Percentiles rank a stretch among this genome's conserved stretches.
Conservation (phyloP, 2,888 invertebrate genomes). For the Drosophila eohydei region DNA sequence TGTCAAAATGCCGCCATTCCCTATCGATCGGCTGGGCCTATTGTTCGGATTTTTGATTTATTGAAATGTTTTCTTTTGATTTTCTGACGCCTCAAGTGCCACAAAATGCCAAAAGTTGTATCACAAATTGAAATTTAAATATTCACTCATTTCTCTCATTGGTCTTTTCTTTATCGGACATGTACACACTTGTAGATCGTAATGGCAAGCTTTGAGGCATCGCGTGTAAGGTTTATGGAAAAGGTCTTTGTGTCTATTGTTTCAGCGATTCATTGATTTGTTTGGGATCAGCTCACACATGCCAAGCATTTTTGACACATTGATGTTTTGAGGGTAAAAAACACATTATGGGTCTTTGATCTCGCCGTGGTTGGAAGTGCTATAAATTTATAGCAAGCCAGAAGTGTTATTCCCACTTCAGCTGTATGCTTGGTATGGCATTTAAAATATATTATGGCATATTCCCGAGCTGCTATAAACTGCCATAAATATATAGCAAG, state of each 20-base stretch:
- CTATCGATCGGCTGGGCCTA: constrained; percentile 33
- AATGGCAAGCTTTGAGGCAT: constrained; percentile 20
- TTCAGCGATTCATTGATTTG: constrained; percentile 52
- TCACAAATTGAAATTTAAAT: constrained; percentile 32
- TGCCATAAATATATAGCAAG: constrained; percentile 11
- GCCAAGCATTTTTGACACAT: constrained; percentile 58
- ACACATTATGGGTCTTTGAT: constrained; percentile 64
- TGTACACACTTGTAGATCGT: constrained; percentile 42
- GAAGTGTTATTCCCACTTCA: constrained; percentile 2
- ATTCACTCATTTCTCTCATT: constrained; percentile 40
- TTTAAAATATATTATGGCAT: neutral
- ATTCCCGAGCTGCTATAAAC: neutral
- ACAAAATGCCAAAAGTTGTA: constrained; percentile 24
- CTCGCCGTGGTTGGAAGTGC: constrained; percentile 28
- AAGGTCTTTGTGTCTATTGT: constrained; percentile 49
- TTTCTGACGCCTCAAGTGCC: constrained; percentile 61
- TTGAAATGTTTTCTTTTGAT: constrained; percentile 67
- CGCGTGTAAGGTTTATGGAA: constrained; percentile 45
- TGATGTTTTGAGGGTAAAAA: constrained; percentile 53
- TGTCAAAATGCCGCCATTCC: constrained; percentile 39
- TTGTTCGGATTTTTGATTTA: constrained; percentile 57
- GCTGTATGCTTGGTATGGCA: neutral
- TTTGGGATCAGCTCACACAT: constrained; percentile 53
- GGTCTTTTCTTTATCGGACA: neutral
- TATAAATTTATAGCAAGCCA: constrained; percentile 27